A percentile compares a stretch with the other conserved stretches of the same genome.
Evolutionary conservation across 1,140 invertebrate species (phyloP).

Genomic region (Eriosoma lanigerum): DNA sequence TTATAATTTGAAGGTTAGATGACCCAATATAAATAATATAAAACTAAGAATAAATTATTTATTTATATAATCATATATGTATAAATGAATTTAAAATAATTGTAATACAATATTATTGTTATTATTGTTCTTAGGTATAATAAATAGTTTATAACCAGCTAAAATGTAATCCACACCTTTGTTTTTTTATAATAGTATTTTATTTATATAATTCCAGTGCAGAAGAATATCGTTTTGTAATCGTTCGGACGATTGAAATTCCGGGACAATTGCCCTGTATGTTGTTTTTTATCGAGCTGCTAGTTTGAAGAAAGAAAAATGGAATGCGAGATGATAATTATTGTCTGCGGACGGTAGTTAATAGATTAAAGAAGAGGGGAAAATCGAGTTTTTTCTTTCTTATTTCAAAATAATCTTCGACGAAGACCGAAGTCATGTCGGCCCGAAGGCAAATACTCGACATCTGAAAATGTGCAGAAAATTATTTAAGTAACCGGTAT

Average conservation of each 20-base stretch:
- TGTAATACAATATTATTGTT: too few relatives aligned
- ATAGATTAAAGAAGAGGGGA: slow-evolving; percentile 23
- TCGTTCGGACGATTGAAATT: slow-evolving; percentile 40
- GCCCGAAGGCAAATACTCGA: slow-evolving; percentile 35
- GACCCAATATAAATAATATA: too few relatives aligned
- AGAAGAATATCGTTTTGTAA: slow-evolving; percentile 36
- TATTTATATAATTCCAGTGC: not conserved
- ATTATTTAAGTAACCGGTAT: slow-evolving; percentile 36
- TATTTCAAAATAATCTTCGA: slow-evolving; percentile 41
- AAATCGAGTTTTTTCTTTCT: slow-evolving; percentile 46
- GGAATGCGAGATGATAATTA: slow-evolving; percentile 50
- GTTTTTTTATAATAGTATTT: not conserved
- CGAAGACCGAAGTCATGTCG: slow-evolving; percentile 31
- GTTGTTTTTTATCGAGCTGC: slow-evolving; percentile 41
- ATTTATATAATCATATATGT: too few relatives aligned
- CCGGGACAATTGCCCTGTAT: slow-evolving; percentile 21
- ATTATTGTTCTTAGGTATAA: too few relatives aligned
- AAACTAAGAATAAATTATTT: too few relatives aligned
- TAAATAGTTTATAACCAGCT: too few relatives aligned
- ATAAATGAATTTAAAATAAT: too few relatives aligned
- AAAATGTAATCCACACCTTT: slow-evolving; percentile 10
- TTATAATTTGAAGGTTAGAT: too few relatives aligned
- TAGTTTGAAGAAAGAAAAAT: slow-evolving; percentile 45
- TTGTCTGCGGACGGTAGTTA: slow-evolving; percentile 45
- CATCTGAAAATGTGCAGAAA: slow-evolving; percentile 51